Percentiles rank a stretch among this genome's conserved stretches.
phyloP scores from a whole-genome alignment of 2,797 vertebrate species.

The Synaphobranchus kaupii region DNA sequence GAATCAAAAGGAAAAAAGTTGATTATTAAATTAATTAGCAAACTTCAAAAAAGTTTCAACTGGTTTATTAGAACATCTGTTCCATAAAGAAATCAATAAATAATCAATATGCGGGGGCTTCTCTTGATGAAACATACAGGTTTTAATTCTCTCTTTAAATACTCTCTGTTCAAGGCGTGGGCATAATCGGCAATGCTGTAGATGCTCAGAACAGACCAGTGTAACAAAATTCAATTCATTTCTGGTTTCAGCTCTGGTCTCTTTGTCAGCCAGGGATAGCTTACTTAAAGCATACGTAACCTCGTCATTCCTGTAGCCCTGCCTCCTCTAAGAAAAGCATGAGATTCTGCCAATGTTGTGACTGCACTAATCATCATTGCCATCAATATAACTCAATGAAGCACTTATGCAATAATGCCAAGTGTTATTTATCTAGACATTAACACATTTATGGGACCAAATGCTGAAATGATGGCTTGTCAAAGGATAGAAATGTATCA shows the following conservation, averaged over 20 bases:
- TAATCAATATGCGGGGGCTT: neutral
- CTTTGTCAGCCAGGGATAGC: neutral
- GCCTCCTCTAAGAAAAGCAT: conserved; percentile 4
- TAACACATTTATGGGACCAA: conserved; percentile 15
- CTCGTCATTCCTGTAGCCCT: neutral
- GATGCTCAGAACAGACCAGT: neutral
- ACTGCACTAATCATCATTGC: neutral
- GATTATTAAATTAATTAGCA: too few relatives aligned
- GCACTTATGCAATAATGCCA: neutral
- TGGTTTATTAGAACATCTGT: too few relatives aligned
- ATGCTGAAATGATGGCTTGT: conserved; percentile 11
- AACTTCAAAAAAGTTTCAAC: too few relatives aligned
- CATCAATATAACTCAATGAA: neutral
- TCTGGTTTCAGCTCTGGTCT: neutral
- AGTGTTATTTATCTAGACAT: neutral
- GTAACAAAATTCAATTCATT: neutral
- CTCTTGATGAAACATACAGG: neutral
- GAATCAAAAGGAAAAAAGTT: too few relatives aligned
- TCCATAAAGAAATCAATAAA: neutral
- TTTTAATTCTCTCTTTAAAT: neutral
- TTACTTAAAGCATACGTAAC: neutral
- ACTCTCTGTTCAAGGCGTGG: neutral
- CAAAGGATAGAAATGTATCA: conserved; percentile 2
- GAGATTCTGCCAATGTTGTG: neutral
- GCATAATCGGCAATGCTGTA: neutral